Evolutionary conservation across 2,797 vertebrate species (phyloP), one percentile per base, ranked within the genome.

Genomic region (Capromys pilorides): DNA sequence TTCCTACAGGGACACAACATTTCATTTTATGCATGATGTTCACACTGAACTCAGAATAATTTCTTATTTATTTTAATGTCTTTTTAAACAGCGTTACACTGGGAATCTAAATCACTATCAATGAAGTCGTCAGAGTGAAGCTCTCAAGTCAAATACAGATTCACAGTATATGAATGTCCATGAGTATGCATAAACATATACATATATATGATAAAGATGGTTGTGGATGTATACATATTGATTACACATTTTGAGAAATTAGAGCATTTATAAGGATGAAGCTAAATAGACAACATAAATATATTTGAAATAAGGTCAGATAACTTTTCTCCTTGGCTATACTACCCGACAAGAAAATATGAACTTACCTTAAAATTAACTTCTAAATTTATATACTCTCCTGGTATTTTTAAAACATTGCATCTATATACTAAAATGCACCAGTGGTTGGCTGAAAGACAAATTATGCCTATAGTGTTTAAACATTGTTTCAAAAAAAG

Each of bases 41-140:
- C 36, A 78, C 28, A 81, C 28, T 82, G 64, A 86, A 73, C 61
- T 91, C 61, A 49, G 36, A 93, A 88, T 45, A 91, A 64, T 88
- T 41, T 21, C 45, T 90, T 78, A 82, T 90, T 91, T 91, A 91
- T 86, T 96, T 92, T 94, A 94, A 88, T 86, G 39, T 1, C 5
- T 88, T 93, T 88, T 88, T 88, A 88, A 95, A 88, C 19, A 81
- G 2, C 14, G 24, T 16, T 89, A 1, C 13, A 75, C n/a, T 91
- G 8, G 62, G 66, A 41, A 71, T 78, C 39, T 51, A 31, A 71
- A 21, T 71, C 49, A 77, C 0, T 89, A 79, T 69, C 39, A 45
- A 64, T 36, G 49, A 92, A 75, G 33, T 9, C 66, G 79, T 78
- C 79, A 64, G 24, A 83, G 7, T 26, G 33, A 88, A 91, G 51